Conservation (phyloP, 1,140 invertebrate genomes). For the Listronotus bonariensis region DNA sequence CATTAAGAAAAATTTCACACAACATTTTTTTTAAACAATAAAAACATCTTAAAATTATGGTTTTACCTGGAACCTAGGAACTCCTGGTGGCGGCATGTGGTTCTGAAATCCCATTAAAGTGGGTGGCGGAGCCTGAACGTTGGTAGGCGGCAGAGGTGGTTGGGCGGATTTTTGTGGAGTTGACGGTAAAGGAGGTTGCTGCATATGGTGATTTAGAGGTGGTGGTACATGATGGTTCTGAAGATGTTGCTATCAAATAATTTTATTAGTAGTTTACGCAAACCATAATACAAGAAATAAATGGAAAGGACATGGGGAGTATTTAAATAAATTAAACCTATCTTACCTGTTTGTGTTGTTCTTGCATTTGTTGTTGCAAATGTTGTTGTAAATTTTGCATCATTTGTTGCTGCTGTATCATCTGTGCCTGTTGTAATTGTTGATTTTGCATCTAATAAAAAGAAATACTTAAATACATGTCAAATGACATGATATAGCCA, state of each 20-base stretch:
- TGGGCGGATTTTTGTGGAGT: conserved; percentile 7
- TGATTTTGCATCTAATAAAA: conserved; percentile 12
- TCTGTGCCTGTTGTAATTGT: conserved; percentile 12
- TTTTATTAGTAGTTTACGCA: too few species aligned
- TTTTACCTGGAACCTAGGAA: conserved; percentile 23
- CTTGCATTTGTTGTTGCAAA: conserved; percentile 14
- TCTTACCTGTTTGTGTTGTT: conserved; percentile 14
- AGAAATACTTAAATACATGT: too few species aligned
- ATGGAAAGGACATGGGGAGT: too few species aligned
- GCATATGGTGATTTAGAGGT: conserved; percentile 1
- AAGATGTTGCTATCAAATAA: neutral
- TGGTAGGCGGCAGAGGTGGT: conserved; percentile 30
- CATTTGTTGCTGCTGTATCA: conserved; percentile 9
- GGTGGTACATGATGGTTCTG: conserved; percentile 3
- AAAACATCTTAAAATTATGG: too few species aligned
- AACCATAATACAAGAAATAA: too few species aligned
- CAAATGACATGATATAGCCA: too few species aligned
- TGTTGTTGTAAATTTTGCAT: conserved; percentile 14
- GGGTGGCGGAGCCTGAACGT: conserved; percentile 8
- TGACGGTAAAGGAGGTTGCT: conserved; percentile 7
- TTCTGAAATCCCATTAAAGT: conserved; percentile 21
- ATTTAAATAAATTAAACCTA: too few species aligned
- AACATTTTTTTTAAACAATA: too few species aligned
- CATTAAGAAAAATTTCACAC: too few species aligned
- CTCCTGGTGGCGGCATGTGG: conserved; percentile 31